Evolutionary conservation across 2,888 invertebrate genomes (phyloP), one percentile per base, ranked within the genome.

Genomic region (Drosophila mayaguana): DNA sequence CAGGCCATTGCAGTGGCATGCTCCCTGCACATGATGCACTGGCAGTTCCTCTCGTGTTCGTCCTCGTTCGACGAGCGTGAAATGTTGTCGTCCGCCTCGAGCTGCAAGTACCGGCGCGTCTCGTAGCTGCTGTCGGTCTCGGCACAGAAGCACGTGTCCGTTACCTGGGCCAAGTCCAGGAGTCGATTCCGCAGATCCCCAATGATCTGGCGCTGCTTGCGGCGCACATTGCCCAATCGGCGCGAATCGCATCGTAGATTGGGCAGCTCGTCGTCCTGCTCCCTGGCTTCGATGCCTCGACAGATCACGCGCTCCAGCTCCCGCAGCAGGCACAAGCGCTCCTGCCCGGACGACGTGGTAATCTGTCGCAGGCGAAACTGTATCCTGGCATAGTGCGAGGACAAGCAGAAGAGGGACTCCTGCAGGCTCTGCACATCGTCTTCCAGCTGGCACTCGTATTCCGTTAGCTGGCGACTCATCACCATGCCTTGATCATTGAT

Each of bases 311-410:
- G 57, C 28, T 90, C 86, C n/a, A 92, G 75, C 8, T 92, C 91
- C 0, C 59, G 42, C 0, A 92, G 62, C 11, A 92, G 54, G 11
- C 42, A 43, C 0, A 75, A 22, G 0, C 83, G 85, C 57, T 91
- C 88, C 3, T 42, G 45, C 0, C 81, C 80, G 3, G 80, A 48
- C 0, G 91, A 83, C 1, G 65, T 63, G 2, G 89, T 56, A 6
- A 91, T 80, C 54, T 92, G 92, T 0, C 91, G 80, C 45, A 92
- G 42, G 1, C 91, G 85, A 42, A 92, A 91, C 61, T 92, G 92
- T 18, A 92, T 73, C 9, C 88, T 89, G 2, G 91, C 91, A 70
- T 89, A 85, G 51, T 92, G 91, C 11, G 92, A 83, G 9, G 89
- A 88, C 5, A 91, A 63, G 7, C 79, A 51, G 11, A 92, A 88